Base-by-base conservation (phyloP, 2,888 invertebrate genomes). In the Drosophila hamatofila region DNA sequence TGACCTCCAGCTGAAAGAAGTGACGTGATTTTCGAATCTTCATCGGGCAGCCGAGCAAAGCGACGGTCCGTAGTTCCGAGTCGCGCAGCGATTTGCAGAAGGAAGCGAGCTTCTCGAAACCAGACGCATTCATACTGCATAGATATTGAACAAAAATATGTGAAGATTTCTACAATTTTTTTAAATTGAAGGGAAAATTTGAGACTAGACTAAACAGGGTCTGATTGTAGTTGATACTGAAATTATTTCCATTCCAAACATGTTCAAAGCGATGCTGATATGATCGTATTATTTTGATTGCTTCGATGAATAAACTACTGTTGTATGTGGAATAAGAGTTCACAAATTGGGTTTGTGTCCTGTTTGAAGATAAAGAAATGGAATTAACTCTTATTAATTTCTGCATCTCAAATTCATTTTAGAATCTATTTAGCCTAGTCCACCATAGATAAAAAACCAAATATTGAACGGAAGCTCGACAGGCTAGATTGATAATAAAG, bases 21-120 rank as follows among this genome's bases (percentile, higher is more conserved):
- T 48, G 25, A 1, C 58, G 58, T 3, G 48, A 58, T 21, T 58
- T 58, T 1, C 58, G 58, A 1, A 58, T 23, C 58, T 48, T 58
- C 58, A 58, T 48, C 3, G 48, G 58, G 1, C 58, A 58, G 33
- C 48, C 58, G 27, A 58, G 58, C 58, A 58, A n/a, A 2, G 58
- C 58, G 39, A n/a, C 21, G 3, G 59, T 64, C 0, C 71, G 76
- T 5, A 75, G 18, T 12, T 75, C 71, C 37, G 60, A 54, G 18
- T 58, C 60, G 4, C 56, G 72, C 16, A 65, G 3, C 4, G 33
- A 52, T 30, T 61, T 72, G 44, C 59, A 68, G 21, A 44, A 27
- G 7, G 44, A 35, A 27, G 58, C 37, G 9, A 58, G 58, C 16
- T 48, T 48, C 14, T 58, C 37, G 18, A 37, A 58, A 8, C 37